phyloP scores from a whole-genome alignment of 2,797 vertebrate species.

The Scyliorhinus canicula region DNA sequence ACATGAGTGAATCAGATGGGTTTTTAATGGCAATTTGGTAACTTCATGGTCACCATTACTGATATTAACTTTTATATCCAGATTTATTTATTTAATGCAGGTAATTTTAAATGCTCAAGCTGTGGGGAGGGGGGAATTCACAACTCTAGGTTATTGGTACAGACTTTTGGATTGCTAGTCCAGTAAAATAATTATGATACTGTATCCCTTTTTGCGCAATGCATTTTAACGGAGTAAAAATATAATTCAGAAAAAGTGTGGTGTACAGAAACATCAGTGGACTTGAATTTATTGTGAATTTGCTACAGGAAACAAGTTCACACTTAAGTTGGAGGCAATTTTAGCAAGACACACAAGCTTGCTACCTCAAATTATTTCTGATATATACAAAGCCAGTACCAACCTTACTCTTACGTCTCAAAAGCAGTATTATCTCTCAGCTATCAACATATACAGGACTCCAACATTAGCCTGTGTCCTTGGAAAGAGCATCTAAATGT shows the following conservation, averaged over 20 bases:
- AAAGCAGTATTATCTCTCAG: not conserved
- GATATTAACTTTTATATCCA: not conserved
- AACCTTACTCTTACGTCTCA: not conserved
- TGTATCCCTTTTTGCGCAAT: not conserved
- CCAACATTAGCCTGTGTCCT: not conserved
- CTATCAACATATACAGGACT: not conserved
- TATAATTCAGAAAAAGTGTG: no score
- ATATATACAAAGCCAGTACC: not conserved
- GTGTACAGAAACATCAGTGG: not conserved
- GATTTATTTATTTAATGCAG: not conserved
- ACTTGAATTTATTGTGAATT: not conserved
- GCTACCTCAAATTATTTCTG: not conserved
- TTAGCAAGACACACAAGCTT: not conserved
- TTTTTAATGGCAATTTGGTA: not conserved
- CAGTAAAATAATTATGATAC: not conserved
- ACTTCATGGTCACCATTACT: not conserved
- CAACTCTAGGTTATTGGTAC: not conserved
- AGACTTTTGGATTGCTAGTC: not conserved
- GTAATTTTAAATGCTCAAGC: not conserved
- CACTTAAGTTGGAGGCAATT: not conserved
- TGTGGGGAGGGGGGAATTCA: not conserved
- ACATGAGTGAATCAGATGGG: not conserved
- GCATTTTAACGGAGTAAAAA: not conserved
- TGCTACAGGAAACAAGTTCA: conserved; percentile 2
- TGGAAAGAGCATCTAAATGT: not conserved